Base-by-base conservation (phyloP, 2,113 vertebrate species). In the Thamnophis sirtalis region DNA sequence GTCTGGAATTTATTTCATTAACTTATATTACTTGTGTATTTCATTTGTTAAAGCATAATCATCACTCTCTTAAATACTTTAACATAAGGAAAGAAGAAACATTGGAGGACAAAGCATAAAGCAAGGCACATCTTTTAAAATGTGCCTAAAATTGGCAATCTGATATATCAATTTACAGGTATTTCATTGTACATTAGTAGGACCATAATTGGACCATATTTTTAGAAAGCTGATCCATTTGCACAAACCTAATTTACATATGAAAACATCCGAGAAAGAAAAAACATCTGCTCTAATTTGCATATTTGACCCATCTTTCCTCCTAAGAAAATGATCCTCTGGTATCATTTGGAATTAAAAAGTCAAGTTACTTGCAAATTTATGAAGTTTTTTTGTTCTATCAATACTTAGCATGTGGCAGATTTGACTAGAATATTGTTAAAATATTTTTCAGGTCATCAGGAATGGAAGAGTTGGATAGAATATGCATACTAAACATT, bases 251-350 rank as follows among this genome's bases (percentile, higher is more conserved):
- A 48, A 1, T 88, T 53, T 53, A 9, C 28, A 89, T 24, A 0
- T 48, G 19, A 73, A 24, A 33, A 15, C 0, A 0, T 49, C 38
- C 43, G 86, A 87, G 26, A 24, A 33, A 22, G 38, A 38, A 1
- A 1, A 28, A 2, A 1, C 28, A 51, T 88, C 50, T 63, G n/a
- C 89, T 26, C 8, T 48, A 93, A 33, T 88, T 86, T 50, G 24
- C 0, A 0, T 48, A 5, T 73, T 84, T 90, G 63, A 90, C 50
- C 63, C 21, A 54, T 4, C 48, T 51, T 63, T 89, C 0, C 0
- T 63, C 56, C 56, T 43, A 22, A 55, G 51, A 13, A 21, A n/a
- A 88, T 89, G 43, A 50, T 58, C 88, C 53, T 33, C 38, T 43
- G 51, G 50, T 55, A 24, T 54, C 21, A 43, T 89, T 50, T 89